These are phyloP conservation scores for Rhinella marina DNA, from an alignment of 2,797 vertebrate genomes.

Conservation along the genomic window DNA sequence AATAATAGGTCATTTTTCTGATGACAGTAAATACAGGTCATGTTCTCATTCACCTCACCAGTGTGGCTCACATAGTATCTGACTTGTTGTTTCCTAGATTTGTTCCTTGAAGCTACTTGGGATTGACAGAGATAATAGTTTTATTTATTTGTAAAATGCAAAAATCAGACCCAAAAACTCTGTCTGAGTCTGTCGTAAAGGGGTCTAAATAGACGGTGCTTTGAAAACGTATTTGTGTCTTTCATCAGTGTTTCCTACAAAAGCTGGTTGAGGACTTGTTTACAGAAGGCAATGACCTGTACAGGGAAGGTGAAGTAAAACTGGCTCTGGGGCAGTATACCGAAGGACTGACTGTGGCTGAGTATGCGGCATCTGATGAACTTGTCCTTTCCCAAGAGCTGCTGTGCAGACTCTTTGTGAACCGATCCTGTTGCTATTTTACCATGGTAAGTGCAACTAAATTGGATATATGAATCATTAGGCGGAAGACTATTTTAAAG, in stretches of 20 bases:
- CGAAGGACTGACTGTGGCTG: conserved; percentile 92
- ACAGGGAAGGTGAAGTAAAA: conserved; percentile 88
- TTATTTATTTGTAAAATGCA: not conserved
- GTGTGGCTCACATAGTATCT: no score
- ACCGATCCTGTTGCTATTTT: conserved; percentile 91
- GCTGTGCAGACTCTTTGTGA: conserved; percentile 91
- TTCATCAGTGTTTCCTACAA: conserved; percentile 86
- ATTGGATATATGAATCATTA: no score
- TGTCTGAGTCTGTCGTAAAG: no score
- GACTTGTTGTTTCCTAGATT: no score
- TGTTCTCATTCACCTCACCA: no score
- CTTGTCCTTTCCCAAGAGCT: conserved; percentile 88
- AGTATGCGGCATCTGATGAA: conserved; percentile 92
- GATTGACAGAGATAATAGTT: no score
- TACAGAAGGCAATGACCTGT: conserved; percentile 93
- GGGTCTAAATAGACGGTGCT: not conserved
- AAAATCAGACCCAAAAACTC: no score
- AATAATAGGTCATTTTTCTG: no score
- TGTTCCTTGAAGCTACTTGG: no score
- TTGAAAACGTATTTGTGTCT: not conserved
- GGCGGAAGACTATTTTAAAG: no score
- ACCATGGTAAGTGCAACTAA: conserved; percentile 80
- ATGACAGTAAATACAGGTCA: no score
- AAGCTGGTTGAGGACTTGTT: conserved; percentile 94
- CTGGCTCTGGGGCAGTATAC: conserved; percentile 89